Conservation (phyloP, 2,113 vertebrate genomes). For the Saimiri boliviensis region DNA sequence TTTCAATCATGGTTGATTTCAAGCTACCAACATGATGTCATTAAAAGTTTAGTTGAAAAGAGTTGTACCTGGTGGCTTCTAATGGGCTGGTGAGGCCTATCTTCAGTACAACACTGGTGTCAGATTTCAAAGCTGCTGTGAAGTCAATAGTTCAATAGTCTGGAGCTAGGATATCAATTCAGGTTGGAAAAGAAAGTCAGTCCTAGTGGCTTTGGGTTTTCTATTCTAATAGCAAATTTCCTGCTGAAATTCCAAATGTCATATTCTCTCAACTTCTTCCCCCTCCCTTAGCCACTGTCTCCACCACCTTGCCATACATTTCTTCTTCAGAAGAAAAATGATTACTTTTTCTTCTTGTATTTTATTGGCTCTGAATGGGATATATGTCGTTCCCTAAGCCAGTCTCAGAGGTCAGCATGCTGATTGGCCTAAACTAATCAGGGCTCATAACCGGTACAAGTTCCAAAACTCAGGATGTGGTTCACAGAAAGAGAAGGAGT, state of each 20-base stretch:
- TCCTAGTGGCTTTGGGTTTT: not conserved
- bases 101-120: not conserved
- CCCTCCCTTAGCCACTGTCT: not conserved
- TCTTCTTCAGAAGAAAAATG: not conserved
- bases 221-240: not conserved
- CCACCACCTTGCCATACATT: not conserved
- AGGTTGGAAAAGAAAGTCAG: not conserved
- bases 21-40: not conserved
- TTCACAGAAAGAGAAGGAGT: not conserved
- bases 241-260: not conserved
- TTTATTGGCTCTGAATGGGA: not conserved
- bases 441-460: not conserved
- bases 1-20: not conserved
- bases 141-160: not conserved
- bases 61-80: not conserved
- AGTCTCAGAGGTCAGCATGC: not conserved
- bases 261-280: not conserved
- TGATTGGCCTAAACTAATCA: not conserved
- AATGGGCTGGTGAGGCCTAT: not conserved
- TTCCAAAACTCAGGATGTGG: not conserved
- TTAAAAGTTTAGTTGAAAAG: not conserved
- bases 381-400: not conserved
- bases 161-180: not conserved
- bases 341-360: not conserved
- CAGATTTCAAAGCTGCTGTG: not conserved